phyloP scores from a whole-genome alignment of 1,140 invertebrate genomes.

The Dendrolimus kikuchii region DNA sequence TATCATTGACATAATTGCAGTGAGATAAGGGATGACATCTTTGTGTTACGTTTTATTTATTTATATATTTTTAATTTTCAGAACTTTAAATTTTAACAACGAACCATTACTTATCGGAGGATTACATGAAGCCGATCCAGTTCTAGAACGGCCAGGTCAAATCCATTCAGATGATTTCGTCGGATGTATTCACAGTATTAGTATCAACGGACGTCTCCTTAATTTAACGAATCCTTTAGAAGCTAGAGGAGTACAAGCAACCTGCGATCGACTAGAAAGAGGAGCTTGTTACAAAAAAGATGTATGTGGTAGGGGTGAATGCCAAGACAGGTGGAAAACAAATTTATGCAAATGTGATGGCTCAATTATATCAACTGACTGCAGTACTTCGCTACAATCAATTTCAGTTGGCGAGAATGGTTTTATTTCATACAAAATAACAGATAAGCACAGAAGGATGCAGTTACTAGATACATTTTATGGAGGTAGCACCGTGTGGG shows the following conservation, averaged over 20 bases:
- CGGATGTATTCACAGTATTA: conserved; percentile 92
- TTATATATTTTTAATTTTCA: conserved; percentile 61
- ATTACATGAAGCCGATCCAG: conserved; percentile 84
- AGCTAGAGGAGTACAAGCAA: conserved; percentile 80
- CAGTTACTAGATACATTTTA: conserved; percentile 86
- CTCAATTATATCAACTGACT: conserved; percentile 83
- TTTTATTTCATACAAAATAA: conserved; percentile 85
- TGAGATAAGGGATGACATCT: no score
- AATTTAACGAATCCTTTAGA: conserved; percentile 85
- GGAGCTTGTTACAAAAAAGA: conserved; percentile 74
- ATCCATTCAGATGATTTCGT: conserved; percentile 93
- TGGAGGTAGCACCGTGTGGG: conserved; percentile 80
- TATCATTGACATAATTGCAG: no score
- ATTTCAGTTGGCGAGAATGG: conserved; percentile 84
- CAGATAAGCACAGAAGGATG: conserved; percentile 88
- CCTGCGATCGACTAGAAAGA: conserved; percentile 80
- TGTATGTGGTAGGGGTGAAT: conserved; percentile 81
- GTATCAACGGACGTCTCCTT: conserved; percentile 86
- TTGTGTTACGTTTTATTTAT: not conserved
- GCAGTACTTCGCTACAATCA: conserved; percentile 82
- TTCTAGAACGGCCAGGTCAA: conserved; percentile 89
- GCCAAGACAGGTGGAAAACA: conserved; percentile 88
- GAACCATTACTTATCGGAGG: conserved; percentile 91
- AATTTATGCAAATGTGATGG: conserved; percentile 81
- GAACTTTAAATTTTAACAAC: conserved; percentile 93